Evolutionary conservation across 1,140 invertebrate species (phyloP), one percentile per base, ranked within the genome.

Genomic region (Teleopsis dalmanni): DNA sequence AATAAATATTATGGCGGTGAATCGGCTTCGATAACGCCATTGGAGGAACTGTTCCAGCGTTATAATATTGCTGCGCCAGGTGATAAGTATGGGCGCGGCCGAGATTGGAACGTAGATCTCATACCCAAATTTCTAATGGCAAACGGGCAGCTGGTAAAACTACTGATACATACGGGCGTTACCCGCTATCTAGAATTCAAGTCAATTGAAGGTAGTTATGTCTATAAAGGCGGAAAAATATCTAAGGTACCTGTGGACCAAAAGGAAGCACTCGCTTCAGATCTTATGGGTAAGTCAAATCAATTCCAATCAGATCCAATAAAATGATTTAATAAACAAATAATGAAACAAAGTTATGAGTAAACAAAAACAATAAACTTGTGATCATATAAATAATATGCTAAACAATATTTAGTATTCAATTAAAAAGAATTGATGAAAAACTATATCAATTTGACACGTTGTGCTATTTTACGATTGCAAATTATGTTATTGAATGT

Each of bases 51-150:
- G 43, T 97, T 94, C 73, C 72, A 85, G 48, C 88, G 91, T 69
- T 95, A 89, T 74, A 83, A 82, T 37, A 79, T 84, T 47, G 65
- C 66, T 47, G 69, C 80, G 41, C 86, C 89, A 2, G 89, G 91
- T 64, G 88, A 91, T 65, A 80, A 81, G 16, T 93, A 90, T 73
- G 90, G 92, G 22, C 81, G 91, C 62, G 90, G 88, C 33, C 82
- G 96, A 47, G 97, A 99, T 71, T 99, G 97, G 97, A 99, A 99
- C 76, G 95, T 99, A 21, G 97, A 99, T 75, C 79, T 99, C 40
- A 98, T 99, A 60, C 97, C 97, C 0, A 99, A 99, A 73, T 98
- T 99, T 76, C 75, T 99, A 50, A 99, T 99, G 97, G 97, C 96
- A 11, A 98, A 98, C 79, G 97, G 95, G 9, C 82, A 91, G 56